Conservation (phyloP, 1,140 invertebrate genomes). For the Drosophila kepulauana region DNA sequence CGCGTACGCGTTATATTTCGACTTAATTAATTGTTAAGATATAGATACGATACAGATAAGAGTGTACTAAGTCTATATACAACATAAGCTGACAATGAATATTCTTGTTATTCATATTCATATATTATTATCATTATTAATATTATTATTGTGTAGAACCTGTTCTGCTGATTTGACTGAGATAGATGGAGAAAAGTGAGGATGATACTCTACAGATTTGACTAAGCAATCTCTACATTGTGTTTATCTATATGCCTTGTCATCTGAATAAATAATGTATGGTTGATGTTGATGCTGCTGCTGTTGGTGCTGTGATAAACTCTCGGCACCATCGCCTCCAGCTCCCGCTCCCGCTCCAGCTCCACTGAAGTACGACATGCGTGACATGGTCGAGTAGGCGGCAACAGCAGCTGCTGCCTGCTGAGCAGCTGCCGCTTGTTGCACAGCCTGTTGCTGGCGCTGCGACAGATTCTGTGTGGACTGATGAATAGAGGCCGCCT, state of each 20-base stretch:
- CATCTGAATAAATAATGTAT: conserved; percentile 84
- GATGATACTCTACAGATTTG: conserved; percentile 37
- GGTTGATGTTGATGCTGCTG: conserved; percentile 76
- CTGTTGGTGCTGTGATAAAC: conserved; percentile 64
- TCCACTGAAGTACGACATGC: conserved; percentile 83
- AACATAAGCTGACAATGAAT: conserved; percentile 73
- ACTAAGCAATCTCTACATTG: not conserved
- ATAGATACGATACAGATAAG: conserved; percentile 72
- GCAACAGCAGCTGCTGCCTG: conserved; percentile 77
- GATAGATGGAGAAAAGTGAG: conserved; percentile 33
- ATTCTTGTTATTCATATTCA: conserved; percentile 42
- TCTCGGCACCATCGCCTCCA: conserved; percentile 65
- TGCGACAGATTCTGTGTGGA: conserved; percentile 86
- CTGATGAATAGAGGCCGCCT: conserved; percentile 85
- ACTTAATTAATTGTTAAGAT: conserved; percentile 70
- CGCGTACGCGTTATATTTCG: conserved; percentile 49
- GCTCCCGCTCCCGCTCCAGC: conserved; percentile 39
- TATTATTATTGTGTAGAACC: not conserved
- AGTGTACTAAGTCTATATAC: conserved; percentile 78
- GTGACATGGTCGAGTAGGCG: conserved; percentile 82
- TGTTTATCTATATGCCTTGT: conserved; percentile 84
- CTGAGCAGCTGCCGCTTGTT: conserved; percentile 74
- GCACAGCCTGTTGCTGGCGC: conserved; percentile 84
- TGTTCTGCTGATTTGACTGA: conserved; percentile 71
- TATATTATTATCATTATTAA: too few relatives aligned